Percentiles rank a stretch among this genome's conserved stretches.
These are phyloP conservation scores for Tretioscincus oriximinensis DNA, from an alignment of 2,113 vertebrate genomes.

Conservation along the genomic window DNA sequence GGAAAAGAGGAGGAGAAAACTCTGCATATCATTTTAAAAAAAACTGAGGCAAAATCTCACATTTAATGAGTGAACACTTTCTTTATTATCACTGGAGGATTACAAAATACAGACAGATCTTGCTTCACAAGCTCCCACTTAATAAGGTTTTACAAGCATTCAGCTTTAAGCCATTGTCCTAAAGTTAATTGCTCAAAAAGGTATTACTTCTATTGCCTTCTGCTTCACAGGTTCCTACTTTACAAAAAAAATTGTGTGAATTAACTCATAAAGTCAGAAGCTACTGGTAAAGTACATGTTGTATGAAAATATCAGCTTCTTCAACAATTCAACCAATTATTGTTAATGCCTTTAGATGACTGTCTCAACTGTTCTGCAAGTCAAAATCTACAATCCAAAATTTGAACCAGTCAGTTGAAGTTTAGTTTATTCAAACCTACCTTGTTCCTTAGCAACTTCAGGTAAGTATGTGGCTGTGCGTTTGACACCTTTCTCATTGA, in stretches of 20 bases:
- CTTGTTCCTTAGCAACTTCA: conserved; percentile 87
- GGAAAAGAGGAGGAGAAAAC: conserved; percentile 59
- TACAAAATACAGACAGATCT: conserved; percentile 21
- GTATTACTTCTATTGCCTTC: no score
- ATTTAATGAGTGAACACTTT: conserved; percentile 41
- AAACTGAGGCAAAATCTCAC: conserved; percentile 39
- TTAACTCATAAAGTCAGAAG: background rate
- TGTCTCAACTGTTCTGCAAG: conserved; percentile 12
- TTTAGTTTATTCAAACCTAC: conserved; percentile 67
- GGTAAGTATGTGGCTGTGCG: conserved; percentile 86
- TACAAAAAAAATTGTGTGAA: no score
- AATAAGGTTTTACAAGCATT: background rate
- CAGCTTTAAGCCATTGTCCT: no score
- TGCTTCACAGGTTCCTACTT: no score
- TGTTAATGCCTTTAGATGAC: background rate
- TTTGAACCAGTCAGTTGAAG: background rate
- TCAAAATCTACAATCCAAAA: conserved; percentile 3
- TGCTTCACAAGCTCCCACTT: conserved; percentile 39
- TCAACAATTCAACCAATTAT: background rate
- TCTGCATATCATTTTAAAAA: conserved; percentile 43
- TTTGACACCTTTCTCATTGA: conserved; percentile 86
- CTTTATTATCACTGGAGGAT: conserved; percentile 17
- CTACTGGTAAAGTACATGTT: background rate
- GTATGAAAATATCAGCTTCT: background rate
- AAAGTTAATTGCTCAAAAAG: no score